Percentiles rank a stretch among this genome's conserved stretches.
Evolutionary conservation across 2,113 vertebrate genomes (phyloP).

Genomic region (Macquaria australasica): DNA sequence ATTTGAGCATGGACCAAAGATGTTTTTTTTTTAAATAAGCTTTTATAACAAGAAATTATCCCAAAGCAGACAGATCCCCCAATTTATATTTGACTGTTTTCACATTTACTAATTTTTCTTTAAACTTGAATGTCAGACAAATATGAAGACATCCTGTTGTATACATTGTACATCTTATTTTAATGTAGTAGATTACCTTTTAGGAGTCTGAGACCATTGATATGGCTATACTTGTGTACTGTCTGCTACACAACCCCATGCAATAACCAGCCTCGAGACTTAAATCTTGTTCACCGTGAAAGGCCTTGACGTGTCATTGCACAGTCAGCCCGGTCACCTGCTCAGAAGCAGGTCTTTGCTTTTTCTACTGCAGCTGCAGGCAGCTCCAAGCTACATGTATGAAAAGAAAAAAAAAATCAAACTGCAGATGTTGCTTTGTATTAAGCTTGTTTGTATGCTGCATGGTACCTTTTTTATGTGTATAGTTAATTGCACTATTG

Average conservation of each 20-base stretch:
- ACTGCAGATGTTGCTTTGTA: conserved; percentile 71
- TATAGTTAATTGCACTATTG: conserved; percentile 86
- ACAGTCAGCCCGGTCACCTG: conserved; percentile 65
- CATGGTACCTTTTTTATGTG: conserved; percentile 83
- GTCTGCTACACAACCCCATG: conserved; percentile 53
- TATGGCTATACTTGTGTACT: conserved; percentile 47
- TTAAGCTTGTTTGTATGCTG: conserved; percentile 80
- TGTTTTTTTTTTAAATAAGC: conserved; percentile 50
- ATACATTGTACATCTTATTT: conserved; percentile 22
- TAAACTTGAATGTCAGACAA: conserved; percentile 38
- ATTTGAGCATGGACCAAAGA: conserved; percentile 82
- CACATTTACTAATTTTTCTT: conserved; percentile 22
- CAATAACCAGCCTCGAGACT: conserved; percentile 47
- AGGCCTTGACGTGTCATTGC: conserved; percentile 70
- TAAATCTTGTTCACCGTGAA: conserved; percentile 40
- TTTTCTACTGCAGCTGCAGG: conserved; percentile 87
- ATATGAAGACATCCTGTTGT: conserved; percentile 37
- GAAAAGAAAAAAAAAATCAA: conserved; percentile 56
- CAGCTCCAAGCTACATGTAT: conserved; percentile 81
- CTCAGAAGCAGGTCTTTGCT: conserved; percentile 66
- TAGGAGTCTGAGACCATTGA: conserved; percentile 34
- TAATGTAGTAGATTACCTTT: conserved; percentile 40
- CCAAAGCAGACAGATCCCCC: conserved; percentile 47
- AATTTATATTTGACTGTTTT: conserved; percentile 29
- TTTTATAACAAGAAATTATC: conserved; percentile 63